Conservation (phyloP, 2,113 vertebrate genomes). For the Mesoclemmys tuberculata region DNA sequence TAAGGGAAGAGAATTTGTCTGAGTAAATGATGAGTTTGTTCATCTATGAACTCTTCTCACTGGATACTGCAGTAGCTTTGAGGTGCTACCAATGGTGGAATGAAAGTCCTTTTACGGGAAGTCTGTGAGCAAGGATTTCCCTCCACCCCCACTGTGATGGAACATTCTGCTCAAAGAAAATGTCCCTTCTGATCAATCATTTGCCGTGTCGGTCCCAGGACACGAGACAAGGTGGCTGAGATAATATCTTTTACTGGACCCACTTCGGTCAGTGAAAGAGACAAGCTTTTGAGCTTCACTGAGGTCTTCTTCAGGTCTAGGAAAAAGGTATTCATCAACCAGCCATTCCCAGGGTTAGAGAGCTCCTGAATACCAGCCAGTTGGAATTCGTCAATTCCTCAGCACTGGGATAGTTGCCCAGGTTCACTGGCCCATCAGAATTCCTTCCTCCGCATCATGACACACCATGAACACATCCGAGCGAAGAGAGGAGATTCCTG, state of each 20-base stretch:
- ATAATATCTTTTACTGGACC: neutral
- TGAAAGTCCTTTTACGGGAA: neutral
- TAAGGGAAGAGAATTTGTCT: slow-evolving; percentile 26
- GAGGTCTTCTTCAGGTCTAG: neutral
- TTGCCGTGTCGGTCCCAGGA: neutral
- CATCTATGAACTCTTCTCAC: neutral
- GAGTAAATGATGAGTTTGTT: neutral
- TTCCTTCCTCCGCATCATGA: neutral
- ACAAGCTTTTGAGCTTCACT: neutral
- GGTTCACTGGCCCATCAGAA: neutral
- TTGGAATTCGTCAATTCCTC: neutral
- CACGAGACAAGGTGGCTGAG: neutral
- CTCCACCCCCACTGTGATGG: neutral
- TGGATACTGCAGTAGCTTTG: neutral
- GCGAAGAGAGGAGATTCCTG: neutral
- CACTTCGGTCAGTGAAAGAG: neutral
- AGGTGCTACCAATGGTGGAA: neutral
- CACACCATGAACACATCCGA: neutral
- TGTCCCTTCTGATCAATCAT: fast-evolving
- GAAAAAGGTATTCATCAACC: neutral
- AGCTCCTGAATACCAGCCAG: neutral
- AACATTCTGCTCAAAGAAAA: neutral
- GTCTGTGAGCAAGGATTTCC: neutral
- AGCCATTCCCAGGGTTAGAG: neutral
- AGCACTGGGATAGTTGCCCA: neutral